phyloP scores from a whole-genome alignment of 1,140 invertebrate species.

The Pseudomyrmex sp. region DNA sequence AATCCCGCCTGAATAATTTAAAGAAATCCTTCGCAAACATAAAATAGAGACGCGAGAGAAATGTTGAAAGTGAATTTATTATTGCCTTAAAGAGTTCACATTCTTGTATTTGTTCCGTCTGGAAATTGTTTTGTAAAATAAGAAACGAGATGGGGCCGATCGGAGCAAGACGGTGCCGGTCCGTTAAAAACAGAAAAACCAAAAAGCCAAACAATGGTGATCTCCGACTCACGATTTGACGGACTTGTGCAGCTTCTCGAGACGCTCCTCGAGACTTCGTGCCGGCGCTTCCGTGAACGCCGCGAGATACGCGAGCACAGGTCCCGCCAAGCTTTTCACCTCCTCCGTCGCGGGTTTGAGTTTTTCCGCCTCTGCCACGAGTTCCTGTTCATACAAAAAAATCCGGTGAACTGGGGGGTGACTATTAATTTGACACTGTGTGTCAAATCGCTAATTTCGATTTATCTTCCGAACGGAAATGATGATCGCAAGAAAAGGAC shows the following conservation, averaged over 20 bases:
- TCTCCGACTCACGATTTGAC: slow-evolving; percentile 88
- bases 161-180: neutral
- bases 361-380: slow-evolving; percentile 87
- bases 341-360: slow-evolving; percentile 84
- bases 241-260: slow-evolving; percentile 86
- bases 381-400: slow-evolving; percentile 83
- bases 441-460: too few species aligned
- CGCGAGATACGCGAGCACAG: slow-evolving; percentile 87
- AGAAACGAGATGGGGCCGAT: neutral
- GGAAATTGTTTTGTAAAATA: too few species aligned
- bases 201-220: slow-evolving; percentile 47
- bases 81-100: too few species aligned
- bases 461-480: too few species aligned
- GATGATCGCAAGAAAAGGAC: too few species aligned
- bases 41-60: too few species aligned
- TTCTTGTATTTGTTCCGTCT: too few species aligned
- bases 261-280: slow-evolving; percentile 85
- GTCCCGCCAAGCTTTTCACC: slow-evolving; percentile 82
- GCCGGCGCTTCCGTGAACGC: slow-evolving; percentile 87
- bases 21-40: too few species aligned
- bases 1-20: too few species aligned
- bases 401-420: too few species aligned
- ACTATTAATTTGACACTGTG: neutral
- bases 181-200: slow-evolving; percentile 38
- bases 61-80: too few species aligned